A percentile compares a stretch with the other conserved stretches of the same genome.
Evolutionary conservation across 2,888 invertebrate genomes (phyloP).

Genomic region (Clusia tigrina): DNA sequence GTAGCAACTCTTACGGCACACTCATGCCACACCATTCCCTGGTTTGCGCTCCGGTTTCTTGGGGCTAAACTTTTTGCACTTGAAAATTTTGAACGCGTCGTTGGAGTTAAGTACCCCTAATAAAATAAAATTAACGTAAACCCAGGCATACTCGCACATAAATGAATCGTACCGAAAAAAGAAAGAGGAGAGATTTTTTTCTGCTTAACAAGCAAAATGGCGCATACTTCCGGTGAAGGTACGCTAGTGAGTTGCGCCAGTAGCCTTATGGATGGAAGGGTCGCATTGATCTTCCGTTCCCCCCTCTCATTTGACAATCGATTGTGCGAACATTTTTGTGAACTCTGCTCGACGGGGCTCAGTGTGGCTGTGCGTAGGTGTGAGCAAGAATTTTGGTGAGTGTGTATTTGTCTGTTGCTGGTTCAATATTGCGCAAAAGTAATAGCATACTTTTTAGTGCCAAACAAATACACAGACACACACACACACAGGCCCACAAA

Average conservation of each 20-base stretch:
- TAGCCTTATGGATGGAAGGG: too few relatives aligned
- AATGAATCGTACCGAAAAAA: background rate
- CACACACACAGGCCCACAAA: too few relatives aligned
- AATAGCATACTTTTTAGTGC: slow-evolving; percentile 13
- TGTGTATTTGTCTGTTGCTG: background rate
- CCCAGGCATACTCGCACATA: background rate
- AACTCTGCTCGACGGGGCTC: background rate
- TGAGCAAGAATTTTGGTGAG: slow-evolving; percentile 2
- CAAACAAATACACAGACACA: too few relatives aligned
- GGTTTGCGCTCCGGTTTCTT: too few relatives aligned
- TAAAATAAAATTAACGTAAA: slow-evolving; percentile 8
- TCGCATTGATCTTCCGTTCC: background rate
- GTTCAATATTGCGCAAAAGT: background rate
- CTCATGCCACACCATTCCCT: background rate
- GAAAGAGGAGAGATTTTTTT: background rate
- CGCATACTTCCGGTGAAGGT: slow-evolving; percentile 17
- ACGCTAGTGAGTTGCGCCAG: background rate
- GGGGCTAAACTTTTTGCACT: slow-evolving; percentile 6
- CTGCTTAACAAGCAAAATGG: slow-evolving; percentile 18
- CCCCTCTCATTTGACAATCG: slow-evolving; percentile 9
- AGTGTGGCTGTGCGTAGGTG: slow-evolving; percentile 1
- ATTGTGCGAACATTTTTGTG: slow-evolving; percentile 9
- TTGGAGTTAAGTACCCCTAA: slow-evolving; percentile 4
- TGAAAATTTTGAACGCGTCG: slow-evolving; percentile 6
- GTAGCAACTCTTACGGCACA: too few relatives aligned